These are phyloP conservation scores for Batillaria attramentaria DNA, from an alignment of 1,140 invertebrate species.

Conservation along the genomic window DNA sequence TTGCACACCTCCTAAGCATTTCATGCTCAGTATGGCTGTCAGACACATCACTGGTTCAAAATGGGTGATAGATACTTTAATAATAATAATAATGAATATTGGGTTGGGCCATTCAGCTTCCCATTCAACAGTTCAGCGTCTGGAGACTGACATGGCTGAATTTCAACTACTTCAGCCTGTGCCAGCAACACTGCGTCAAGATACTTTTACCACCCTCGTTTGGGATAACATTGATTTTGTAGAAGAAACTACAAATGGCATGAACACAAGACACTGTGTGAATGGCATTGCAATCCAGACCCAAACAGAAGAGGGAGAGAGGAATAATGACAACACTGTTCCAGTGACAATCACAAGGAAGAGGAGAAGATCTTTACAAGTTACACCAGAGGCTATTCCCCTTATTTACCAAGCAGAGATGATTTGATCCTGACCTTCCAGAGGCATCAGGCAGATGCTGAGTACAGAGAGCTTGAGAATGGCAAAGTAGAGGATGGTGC, in stretches of 20 bases:
- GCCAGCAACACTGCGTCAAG: too few relatives aligned
- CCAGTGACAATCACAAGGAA: not conserved
- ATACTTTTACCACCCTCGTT: too few relatives aligned
- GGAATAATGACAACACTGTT: too few relatives aligned
- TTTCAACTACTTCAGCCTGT: not conserved
- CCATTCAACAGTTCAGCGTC: not conserved
- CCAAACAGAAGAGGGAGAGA: too few relatives aligned
- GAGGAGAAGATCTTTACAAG: not conserved
- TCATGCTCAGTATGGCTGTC: not conserved
- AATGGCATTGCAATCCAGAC: conserved; percentile 54
- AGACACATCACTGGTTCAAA: not conserved
- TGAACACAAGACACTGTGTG: conserved; percentile 49
- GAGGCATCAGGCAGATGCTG: not conserved
- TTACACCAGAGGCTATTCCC: too few relatives aligned
- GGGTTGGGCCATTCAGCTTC: not conserved
- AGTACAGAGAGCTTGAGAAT: not conserved
- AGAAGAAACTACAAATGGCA: conserved; percentile 52
- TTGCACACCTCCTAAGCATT: not conserved
- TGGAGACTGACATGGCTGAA: not conserved
- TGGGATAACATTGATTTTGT: conserved; percentile 52
- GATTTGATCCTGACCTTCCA: not conserved
- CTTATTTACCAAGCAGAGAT: too few relatives aligned
- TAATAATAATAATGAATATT: too few relatives aligned
- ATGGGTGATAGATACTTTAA: not conserved
- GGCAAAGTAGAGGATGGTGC: not conserved